Evolutionary conservation across 2,113 vertebrate species (phyloP).

Genomic region (Panthera tigris): DNA sequence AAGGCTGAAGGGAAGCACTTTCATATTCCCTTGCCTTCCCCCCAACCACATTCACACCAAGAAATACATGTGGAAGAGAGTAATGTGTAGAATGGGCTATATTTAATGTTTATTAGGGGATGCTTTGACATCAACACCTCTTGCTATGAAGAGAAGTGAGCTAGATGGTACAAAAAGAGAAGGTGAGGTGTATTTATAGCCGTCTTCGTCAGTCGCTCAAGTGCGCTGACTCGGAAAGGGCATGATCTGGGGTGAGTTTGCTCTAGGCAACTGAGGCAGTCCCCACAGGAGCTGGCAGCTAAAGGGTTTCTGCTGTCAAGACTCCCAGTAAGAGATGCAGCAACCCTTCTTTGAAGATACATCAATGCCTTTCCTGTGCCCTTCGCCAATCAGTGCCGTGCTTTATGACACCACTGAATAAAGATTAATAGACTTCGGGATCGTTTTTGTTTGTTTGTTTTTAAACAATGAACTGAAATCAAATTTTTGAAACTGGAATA

Average conservation of each 20-base stretch:
- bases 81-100: not conserved
- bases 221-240: not conserved
- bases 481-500: not conserved
- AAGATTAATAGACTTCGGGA: not conserved
- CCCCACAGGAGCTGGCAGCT: not conserved
- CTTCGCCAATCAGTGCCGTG: not conserved
- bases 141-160: not conserved
- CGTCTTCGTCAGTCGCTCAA: not conserved
- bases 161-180: not conserved
- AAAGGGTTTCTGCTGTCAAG: not conserved
- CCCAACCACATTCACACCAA: not conserved
- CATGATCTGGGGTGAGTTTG: not conserved
- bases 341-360: not conserved
- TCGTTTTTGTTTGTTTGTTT: not conserved
- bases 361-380: not conserved
- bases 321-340: not conserved
- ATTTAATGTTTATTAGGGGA: not conserved
- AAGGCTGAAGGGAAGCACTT: not conserved
- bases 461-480: not conserved
- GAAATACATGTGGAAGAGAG: not conserved
- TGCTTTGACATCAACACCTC: not conserved
- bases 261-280: not conserved
- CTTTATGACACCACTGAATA: not conserved
- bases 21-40: not conserved
- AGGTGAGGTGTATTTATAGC: not conserved